Conservation (phyloP, 1,140 invertebrate species). For the Macrostomum lignano region DNA sequence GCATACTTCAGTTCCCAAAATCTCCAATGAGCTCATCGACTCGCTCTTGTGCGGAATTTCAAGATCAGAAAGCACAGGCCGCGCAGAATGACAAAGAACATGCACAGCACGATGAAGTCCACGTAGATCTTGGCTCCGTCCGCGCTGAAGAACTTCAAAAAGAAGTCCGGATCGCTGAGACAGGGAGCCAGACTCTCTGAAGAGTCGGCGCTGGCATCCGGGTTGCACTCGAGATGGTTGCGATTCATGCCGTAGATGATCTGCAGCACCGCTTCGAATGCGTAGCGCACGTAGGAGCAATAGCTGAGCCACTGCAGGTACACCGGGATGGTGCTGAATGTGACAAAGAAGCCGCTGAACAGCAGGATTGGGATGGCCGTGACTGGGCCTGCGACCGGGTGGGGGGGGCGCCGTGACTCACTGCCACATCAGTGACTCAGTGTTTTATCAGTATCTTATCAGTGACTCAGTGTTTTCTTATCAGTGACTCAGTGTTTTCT, state of each 20-base stretch:
- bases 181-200: conserved; percentile 38
- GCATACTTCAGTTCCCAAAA: too few relatives aligned
- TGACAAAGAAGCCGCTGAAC: conserved; percentile 62
- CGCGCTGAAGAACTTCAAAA: conserved; percentile 57
- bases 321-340: conserved; percentile 59
- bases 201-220: too few relatives aligned
- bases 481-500: too few relatives aligned
- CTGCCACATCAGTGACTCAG: too few relatives aligned
- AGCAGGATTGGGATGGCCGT: conserved; percentile 60
- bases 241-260: conserved; percentile 55
- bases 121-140: conserved; percentile 42
- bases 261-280: conserved; percentile 3
- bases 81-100: conserved; percentile 49
- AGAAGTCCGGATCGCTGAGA: conserved; percentile 48
- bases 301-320: conserved; percentile 66
- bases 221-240: conserved; percentile 17
- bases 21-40: too few relatives aligned
- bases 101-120: conserved; percentile 46
- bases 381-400: too few relatives aligned
- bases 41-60: too few relatives aligned
- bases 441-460: too few relatives aligned
- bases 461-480: too few relatives aligned
- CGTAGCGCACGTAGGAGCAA: conserved; percentile 30
- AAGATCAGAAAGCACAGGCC: conserved; percentile 55
- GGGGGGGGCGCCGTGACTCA: too few relatives aligned